Base-by-base conservation (phyloP, 1,140 invertebrate species). In the Drosophila ficusphila region DNA sequence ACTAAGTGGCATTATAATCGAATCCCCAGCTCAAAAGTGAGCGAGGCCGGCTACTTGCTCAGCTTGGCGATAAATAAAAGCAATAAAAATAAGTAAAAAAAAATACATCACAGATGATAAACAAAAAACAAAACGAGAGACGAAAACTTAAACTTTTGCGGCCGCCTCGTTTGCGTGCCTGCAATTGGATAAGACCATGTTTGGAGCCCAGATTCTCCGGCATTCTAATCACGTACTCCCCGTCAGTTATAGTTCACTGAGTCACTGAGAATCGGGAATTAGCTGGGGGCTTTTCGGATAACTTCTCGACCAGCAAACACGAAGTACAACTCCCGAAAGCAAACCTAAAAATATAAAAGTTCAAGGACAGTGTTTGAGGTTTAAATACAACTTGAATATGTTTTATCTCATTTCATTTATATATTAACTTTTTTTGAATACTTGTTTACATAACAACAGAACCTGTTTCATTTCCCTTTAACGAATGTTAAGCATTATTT, bases 141-240 rank as follows among this genome's bases (percentile, higher is more conserved):
- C 41, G 2, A 54, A 41, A 46, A 54, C 19, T 29, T 33, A 39
- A 41, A 48, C 49, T 47, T 67, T 56, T 60, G 38, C 48, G 54
- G 19, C 27, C 51, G 58, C 49, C 46, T 46, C 49, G 56, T 27
- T 72, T 58, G 74, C 70, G 58, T 74, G 53, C 68, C 38, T 33
- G 6, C 31, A 57, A 42, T 39, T 62, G 48, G 33, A 67, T 76
- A 71, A 79, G 60, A 61, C 64, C 39, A 64, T 76, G 60, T 67
- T 70, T 75, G 52, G 57, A 9, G 19, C 16, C 19, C 27, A 11
- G 67, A 12, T 11, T 12, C 41, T 53, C 42, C 16, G 18, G 27
- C 48, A 85, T 68, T 79, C 60, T 60, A 73, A 73, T 65, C 79
- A 85, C 81, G 81, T 85, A 68, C 47, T 46, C 29, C 29, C 23